Conservation (phyloP, 2,888 invertebrate genomes). For the Apamea epomidion region DNA sequence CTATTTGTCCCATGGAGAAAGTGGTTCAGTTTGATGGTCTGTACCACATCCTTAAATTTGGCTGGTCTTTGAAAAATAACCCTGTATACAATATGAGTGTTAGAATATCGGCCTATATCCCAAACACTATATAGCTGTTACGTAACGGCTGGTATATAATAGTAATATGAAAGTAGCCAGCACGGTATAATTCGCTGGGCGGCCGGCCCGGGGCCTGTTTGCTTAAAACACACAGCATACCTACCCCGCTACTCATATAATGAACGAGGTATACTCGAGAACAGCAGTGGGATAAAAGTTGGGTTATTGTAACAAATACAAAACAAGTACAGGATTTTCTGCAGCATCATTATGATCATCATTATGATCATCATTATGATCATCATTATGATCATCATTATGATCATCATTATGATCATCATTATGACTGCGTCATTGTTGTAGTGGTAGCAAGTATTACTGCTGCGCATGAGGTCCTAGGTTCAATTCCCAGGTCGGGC, state of each 20-base stretch:
- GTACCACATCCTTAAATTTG: too few relatives aligned
- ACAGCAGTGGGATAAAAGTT: slow-evolving; percentile 6
- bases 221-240: slow-evolving; percentile 71
- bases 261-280: slow-evolving; percentile 63
- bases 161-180: slow-evolving; percentile 56
- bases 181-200: slow-evolving; percentile 48
- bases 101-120: background rate
- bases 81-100: too few relatives aligned
- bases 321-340: background rate
- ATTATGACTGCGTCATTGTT: too few relatives aligned
- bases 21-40: too few relatives aligned
- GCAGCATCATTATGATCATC: background rate
- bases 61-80: too few relatives aligned
- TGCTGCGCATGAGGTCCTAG: too few relatives aligned
- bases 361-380: too few relatives aligned
- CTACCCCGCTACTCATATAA: slow-evolving; percentile 65
- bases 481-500: too few relatives aligned
- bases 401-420: too few relatives aligned
- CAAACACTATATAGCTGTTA: slow-evolving; percentile 31
- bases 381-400: too few relatives aligned
- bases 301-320: background rate
- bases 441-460: too few relatives aligned
- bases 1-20: too few relatives aligned
- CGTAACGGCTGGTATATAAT: slow-evolving; percentile 45
- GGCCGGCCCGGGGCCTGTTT: slow-evolving; percentile 71